Evolutionary conservation across 2,797 vertebrate species (phyloP), one percentile per base, ranked within the genome.

Genomic region (Phoeniculus purpureus): DNA sequence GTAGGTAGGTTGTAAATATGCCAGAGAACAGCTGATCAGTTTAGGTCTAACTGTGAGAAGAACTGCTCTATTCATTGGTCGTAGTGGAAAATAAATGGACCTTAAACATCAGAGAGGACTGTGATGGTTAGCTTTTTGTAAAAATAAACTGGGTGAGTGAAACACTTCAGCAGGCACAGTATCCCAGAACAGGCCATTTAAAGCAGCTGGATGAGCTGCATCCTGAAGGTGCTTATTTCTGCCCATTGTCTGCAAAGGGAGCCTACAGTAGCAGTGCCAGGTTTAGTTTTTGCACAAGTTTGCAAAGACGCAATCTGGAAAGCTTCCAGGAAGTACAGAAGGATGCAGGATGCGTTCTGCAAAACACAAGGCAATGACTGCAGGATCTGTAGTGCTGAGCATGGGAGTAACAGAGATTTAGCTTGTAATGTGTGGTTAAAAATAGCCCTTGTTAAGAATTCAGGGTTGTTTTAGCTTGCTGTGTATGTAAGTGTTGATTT

Each of bases 381-480:
- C 27, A 26, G 21, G 22, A 5, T 34, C 65, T 87, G 40, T 37
- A 45, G 31, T 60, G 61, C 72, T 2, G 4, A 85, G 37, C 19
- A 12, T 37, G 62, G 29, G 37, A 87, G 16, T 68, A 61, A 34
- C 21, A 60, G 56, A 79, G 56, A 27, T 25, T 89, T 27, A 29
- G 1, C 54, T 76, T 74, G 37, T 56, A 84, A 48, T 32, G 32
- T 92, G 54, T 29, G 54, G 59, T 65, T 71, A 61, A 72, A 93
- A 89, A 68, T 32, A 76, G 25, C 25, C 74, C 55, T 65, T 34
- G 15, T 92, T 79, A 86, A 81, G 86, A 92, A 86, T 90, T 89
- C 55, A 70, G 27, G 17, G 21, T 75, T 89, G 62, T 22, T 92
- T 90, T 83, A 81, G 27, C 62, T 92, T 76, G 43, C 67, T 73